A percentile compares a stretch with the other conserved stretches of the same genome.
Conservation (phyloP, 2,113 vertebrate genomes). For the Phalacrocorax aristotelis region DNA sequence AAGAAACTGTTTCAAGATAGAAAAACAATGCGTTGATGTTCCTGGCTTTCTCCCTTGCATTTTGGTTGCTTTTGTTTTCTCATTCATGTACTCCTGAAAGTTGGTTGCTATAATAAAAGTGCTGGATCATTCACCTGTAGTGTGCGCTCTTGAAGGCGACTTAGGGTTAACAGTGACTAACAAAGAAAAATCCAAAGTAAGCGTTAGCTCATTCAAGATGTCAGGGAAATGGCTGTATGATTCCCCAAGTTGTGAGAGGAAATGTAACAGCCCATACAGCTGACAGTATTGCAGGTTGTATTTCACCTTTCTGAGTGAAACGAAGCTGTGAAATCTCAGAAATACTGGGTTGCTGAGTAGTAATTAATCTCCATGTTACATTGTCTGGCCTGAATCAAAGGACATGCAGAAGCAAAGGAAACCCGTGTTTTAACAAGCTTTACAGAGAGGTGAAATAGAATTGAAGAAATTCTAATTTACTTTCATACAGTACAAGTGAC, state of each 20-base stretch:
- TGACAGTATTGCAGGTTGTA: neutral
- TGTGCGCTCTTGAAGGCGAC: neutral
- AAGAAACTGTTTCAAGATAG: neutral
- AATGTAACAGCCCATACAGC: neutral
- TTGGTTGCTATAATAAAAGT: neutral
- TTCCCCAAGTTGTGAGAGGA: neutral
- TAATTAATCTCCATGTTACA: neutral
- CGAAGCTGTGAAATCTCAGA: neutral
- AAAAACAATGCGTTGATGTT: neutral
- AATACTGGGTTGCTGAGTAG: neutral
- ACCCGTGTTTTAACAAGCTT: neutral
- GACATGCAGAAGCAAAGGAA: neutral
- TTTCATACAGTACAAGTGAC: neutral
- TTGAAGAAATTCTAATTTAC: neutral
- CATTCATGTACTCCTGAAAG: neutral
- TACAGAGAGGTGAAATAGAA: neutral
- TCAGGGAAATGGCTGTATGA: neutral
- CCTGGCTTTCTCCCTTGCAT: neutral
- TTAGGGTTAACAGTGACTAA: neutral
- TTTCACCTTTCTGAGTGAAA: neutral
- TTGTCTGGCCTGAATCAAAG: neutral
- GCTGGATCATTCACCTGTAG: neutral
- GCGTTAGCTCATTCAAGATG: neutral
- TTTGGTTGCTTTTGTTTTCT: neutral
- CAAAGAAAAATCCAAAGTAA: neutral